These are phyloP conservation scores for Etia nguti DNA, from an alignment of 2,113 vertebrate genomes.

Conservation along the genomic window DNA sequence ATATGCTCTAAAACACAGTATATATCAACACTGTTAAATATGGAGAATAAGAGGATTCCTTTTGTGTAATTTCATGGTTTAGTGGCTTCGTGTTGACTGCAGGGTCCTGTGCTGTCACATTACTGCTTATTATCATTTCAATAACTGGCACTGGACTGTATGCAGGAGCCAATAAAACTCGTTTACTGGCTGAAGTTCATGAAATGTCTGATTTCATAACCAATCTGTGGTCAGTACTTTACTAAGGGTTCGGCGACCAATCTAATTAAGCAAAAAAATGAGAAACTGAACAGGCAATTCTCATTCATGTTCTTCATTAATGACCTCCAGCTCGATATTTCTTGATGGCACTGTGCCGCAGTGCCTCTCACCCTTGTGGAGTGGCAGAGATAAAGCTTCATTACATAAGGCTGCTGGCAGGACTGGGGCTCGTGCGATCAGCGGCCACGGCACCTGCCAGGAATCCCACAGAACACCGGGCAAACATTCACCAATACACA, in stretches of 20 bases:
- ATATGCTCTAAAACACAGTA: neutral
- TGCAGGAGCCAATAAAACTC: neutral
- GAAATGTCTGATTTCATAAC: neutral
- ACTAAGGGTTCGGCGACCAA: neutral
- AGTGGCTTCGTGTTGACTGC: neutral
- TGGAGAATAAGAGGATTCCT: neutral
- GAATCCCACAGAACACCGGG: conserved; percentile 30
- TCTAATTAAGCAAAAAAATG: neutral
- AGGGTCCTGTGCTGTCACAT: neutral
- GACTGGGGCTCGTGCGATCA: neutral
- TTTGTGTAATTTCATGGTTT: neutral
- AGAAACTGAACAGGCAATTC: conserved; percentile 1
- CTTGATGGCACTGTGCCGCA: neutral
- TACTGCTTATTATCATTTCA: neutral
- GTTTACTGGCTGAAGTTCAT: neutral
- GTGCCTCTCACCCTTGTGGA: neutral
- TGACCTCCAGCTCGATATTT: neutral
- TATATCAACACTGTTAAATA: neutral
- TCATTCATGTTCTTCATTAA: conserved; percentile 18
- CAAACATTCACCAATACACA: conserved; percentile 14
- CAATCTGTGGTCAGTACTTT: neutral
- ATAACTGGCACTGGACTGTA: neutral
- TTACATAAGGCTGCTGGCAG: conserved; percentile 62
- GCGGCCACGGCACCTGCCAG: conserved; percentile 31
- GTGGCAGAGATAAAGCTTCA: conserved; percentile 39